Percentiles rank a stretch among this genome's conserved stretches.
Conservation (phyloP, 2,888 invertebrate species). For the Esperia sulphurella region DNA sequence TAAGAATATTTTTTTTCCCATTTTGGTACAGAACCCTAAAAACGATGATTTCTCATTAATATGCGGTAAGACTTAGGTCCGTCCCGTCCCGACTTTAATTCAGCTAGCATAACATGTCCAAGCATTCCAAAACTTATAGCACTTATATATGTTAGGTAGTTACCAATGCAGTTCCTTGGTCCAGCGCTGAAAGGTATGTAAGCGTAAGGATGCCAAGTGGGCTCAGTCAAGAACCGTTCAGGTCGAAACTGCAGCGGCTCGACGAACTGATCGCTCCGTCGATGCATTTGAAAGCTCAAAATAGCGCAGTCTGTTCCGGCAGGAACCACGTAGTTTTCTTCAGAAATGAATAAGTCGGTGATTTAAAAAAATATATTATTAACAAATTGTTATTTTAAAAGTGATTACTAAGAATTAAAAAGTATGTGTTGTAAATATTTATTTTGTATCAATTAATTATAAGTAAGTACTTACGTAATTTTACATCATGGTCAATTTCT, state of each 20-base stretch:
- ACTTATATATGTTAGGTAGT: conserved; percentile 4
- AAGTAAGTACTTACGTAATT: conserved; percentile 66
- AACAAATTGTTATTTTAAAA: neutral
- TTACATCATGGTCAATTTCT: conserved; percentile 72
- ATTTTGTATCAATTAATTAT: neutral
- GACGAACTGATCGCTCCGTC: conserved; percentile 80
- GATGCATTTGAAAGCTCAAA: conserved; percentile 82
- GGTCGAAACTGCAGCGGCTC: conserved; percentile 84
- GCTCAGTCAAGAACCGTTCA: conserved; percentile 83
- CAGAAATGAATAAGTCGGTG: conserved; percentile 11
- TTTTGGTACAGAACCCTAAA: too few relatives aligned
- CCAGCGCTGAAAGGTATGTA: conserved; percentile 85
- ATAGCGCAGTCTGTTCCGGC: conserved; percentile 68
- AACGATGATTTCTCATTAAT: too few relatives aligned
- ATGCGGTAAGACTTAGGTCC: too few relatives aligned
- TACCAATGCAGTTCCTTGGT: conserved; percentile 84
- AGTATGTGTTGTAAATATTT: too few relatives aligned
- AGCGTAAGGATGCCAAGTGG: conserved; percentile 79
- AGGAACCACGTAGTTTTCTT: conserved; percentile 66
- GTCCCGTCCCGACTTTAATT: too few relatives aligned
- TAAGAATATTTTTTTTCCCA: too few relatives aligned
- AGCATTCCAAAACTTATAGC: too few relatives aligned
- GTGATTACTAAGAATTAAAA: neutral
- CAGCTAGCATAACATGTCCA: too few relatives aligned
- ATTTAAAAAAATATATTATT: neutral